Base-by-base conservation (phyloP, 2,113 vertebrate genomes). In the Isurus oxyrinchus region DNA sequence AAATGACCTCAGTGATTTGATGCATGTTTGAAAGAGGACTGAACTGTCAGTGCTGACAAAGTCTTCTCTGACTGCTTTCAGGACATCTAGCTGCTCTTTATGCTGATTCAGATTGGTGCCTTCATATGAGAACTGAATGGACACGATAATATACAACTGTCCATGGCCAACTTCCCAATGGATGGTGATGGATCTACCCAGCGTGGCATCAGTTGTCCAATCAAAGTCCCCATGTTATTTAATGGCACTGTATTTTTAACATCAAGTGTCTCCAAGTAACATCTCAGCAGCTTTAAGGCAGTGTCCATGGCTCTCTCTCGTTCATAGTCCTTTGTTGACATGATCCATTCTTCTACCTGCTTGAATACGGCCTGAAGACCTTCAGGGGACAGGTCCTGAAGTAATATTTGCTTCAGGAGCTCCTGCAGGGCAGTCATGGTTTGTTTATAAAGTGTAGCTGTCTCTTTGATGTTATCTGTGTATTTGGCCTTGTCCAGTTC, bases 321-420 rank as follows among this genome's bases (percentile, higher is more conserved):
- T 97, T 99, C 99, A 0, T 98, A 98, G 35, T 98, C 98, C 86
- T 97, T 98, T 1, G 90, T 96, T 0, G 99, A 99, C 97, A 97
- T 98, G 97, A 99, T 97, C 99, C 99, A 99, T 0, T 98, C 97
- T 69, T 98, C 98, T 94, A 99, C 97, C 96, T 99, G 98, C 99
- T 98, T 98, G 67, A 99, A 98, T 96, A 99, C 97, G 96, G 97
- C 96, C 97, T 99, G 98, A 96, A 99, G 98, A 55, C 98, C 98
- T 0, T 98, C 98, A 0, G 99, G 99, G 0, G 97, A 98, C 97
- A 98, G 96, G 97, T 98, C 98, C 88, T 97, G 98, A 84, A 96
- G 97, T 67, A 99, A 96, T 1, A 99, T 96, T 13, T 98, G 98
- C 79, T 96, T 98, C 95, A 99, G 97, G 96, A 99, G 96, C n/a